phyloP scores from a whole-genome alignment of 2,888 invertebrate genomes.

The Celastrina argiolus region DNA sequence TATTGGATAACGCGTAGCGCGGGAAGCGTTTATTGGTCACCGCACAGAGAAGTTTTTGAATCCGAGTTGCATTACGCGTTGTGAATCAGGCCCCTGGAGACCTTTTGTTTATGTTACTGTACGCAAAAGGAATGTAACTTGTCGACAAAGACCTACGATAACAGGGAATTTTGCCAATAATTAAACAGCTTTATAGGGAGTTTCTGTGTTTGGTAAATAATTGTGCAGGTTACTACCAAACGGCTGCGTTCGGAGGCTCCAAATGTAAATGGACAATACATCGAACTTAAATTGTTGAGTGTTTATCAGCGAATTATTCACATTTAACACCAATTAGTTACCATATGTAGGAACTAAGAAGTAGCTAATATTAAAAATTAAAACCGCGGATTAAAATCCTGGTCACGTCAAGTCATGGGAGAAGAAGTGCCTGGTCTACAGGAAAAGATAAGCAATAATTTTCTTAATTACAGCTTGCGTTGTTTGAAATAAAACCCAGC shows the following conservation, averaged over 20 bases:
- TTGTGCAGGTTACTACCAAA: neutral
- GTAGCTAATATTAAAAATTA: neutral
- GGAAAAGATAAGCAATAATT: conserved; percentile 1
- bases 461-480: conserved; percentile 1
- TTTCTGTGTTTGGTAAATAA: conserved; percentile 12
- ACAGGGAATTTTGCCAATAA: conserved; percentile 72
- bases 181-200: conserved; percentile 48
- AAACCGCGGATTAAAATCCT: neutral
- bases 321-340: neutral
- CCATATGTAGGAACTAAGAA: neutral
- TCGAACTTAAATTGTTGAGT: neutral
- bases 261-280: conserved; percentile 1
- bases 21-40: no score
- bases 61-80: no score
- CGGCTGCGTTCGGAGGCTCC: neutral
- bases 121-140: conserved; percentile 64
- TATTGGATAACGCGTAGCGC: no score
- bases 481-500: conserved; percentile 1
- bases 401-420: neutral
- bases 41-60: no score
- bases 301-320: neutral
- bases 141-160: conserved; percentile 55
- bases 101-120: conserved; percentile 60
- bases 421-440: neutral
- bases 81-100: neutral